Evolutionary conservation across 1,140 invertebrate species (phyloP), one percentile per base, ranked within the genome.

Genomic region (Medauroidea extradentata): DNA sequence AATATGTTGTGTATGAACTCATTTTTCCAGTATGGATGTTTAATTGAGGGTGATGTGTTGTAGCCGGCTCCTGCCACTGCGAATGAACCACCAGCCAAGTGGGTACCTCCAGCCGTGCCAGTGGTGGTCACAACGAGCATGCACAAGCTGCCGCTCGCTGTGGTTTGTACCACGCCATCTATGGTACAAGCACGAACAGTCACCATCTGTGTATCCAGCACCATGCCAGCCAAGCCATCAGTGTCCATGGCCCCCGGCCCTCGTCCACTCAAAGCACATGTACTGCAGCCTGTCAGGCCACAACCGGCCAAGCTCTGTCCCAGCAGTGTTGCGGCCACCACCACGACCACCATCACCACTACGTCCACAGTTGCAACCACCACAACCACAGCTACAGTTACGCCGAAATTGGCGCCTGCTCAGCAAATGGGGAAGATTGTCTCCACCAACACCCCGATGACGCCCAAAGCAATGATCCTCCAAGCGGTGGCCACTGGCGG

Each of bases 321-420:
- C 27, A 13, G 49, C 51, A 44, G 29, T 57, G 38, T 23, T 51
- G 54, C 34, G 23, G 49, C 49, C 42, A 23, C 53, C 39, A 5
- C 53, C 53, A 11, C 29, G 54, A 73, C 78, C 29, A 34, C 11
- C 5, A 34, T 11, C 5, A 4, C 29, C 29, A 34, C 11, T 4
- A 34, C 29, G 29, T 11, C 29, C 29, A n/a, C n/a, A n/a, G n/a
- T n/a, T n/a, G n/a, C n/a, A n/a, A n/a, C n/a, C n/a, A n/a, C n/a
- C n/a, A n/a, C n/a, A n/a, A n/a, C n/a, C n/a, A n/a, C n/a, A n/a
- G n/a, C n/a, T n/a, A n/a, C n/a, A 66, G 65, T 73, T 1, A 68
- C 73, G 1, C 52, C 66, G 0, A 71, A 73, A 53, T 66, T 76
- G 2, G 64, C 71, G 2, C 60, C 63, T 1, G 53, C 70, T 29